phyloP scores from a whole-genome alignment of 2,113 vertebrate genomes.

The Theropithecus gelada region DNA sequence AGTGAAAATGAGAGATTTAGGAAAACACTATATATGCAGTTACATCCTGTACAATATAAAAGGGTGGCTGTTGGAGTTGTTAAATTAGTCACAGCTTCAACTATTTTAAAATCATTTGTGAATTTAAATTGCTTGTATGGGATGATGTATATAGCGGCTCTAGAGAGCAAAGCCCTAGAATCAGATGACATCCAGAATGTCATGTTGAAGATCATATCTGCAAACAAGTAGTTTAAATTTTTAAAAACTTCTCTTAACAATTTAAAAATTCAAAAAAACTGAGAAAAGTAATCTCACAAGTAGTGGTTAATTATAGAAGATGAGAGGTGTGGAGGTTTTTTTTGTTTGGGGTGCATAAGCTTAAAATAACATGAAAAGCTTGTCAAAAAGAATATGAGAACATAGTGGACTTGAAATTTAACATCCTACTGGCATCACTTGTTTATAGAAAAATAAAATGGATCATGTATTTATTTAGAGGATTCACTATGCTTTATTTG shows the following conservation, averaged over 20 bases:
- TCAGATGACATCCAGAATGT: not conserved
- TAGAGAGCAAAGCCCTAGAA: not conserved
- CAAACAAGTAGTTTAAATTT: not conserved
- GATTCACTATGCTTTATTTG: not conserved
- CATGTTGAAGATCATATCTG: not conserved
- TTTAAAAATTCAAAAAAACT: not conserved
- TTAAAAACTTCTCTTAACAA: not conserved
- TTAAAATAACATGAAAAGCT: not conserved
- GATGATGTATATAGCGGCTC: not conserved
- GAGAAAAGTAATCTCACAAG: not conserved
- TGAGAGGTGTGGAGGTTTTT: not conserved
- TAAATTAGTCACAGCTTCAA: not conserved
- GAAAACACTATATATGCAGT: not conserved
- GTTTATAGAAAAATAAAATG: not conserved
- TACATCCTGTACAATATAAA: not conserved
- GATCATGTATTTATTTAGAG: not conserved
- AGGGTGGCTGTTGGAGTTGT: not conserved
- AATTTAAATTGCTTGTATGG: not conserved
- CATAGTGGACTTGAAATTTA: not conserved
- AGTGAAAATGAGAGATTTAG: not conserved
- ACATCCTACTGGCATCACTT: not conserved
- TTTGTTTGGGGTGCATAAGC: not conserved
- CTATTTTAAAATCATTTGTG: not conserved
- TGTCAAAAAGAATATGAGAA: not conserved
- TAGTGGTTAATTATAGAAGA: not conserved